These are phyloP conservation scores for Cantharis rustica DNA, from an alignment of 2,888 invertebrate species.

Conservation along the genomic window DNA sequence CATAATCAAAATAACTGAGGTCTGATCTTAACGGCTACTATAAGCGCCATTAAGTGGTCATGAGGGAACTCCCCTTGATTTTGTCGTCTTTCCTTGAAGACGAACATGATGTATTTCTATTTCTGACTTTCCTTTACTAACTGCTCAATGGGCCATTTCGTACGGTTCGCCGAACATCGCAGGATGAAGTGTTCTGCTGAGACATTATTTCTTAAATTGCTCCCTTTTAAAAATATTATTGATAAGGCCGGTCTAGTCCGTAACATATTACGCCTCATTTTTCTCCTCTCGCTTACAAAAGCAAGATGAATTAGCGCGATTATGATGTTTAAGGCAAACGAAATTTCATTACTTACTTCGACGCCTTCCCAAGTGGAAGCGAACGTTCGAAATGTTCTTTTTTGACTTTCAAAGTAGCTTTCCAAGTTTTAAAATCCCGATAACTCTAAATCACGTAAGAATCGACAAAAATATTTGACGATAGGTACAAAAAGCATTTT, in stretches of 20 bases:
- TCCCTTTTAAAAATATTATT: slow-evolving; percentile 22
- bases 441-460: background rate
- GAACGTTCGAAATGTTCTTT: background rate
- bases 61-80: slow-evolving; percentile 42
- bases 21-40: slow-evolving; percentile 46
- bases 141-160: slow-evolving; percentile 56
- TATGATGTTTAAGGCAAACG: background rate
- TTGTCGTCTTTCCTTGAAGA: slow-evolving; percentile 41
- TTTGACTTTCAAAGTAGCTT: background rate
- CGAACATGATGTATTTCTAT: slow-evolving; percentile 47
- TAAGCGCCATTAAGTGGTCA: slow-evolving; percentile 54
- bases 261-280: background rate
- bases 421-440: background rate
- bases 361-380: background rate
- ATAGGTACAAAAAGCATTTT: background rate
- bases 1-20: slow-evolving; percentile 42
- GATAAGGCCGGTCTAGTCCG: background rate
- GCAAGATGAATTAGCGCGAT: background rate
- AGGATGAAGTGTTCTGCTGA: slow-evolving; percentile 39
- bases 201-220: slow-evolving; percentile 28
- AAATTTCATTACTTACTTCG: background rate
- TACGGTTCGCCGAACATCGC: slow-evolving; percentile 49
- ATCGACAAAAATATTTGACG: background rate
- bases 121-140: slow-evolving; percentile 46
- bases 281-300: background rate